Percentiles rank a stretch among this genome's conserved stretches.
Evolutionary conservation across 2,888 invertebrate species (phyloP).

Genomic region (Stenotaenia linearis): DNA sequence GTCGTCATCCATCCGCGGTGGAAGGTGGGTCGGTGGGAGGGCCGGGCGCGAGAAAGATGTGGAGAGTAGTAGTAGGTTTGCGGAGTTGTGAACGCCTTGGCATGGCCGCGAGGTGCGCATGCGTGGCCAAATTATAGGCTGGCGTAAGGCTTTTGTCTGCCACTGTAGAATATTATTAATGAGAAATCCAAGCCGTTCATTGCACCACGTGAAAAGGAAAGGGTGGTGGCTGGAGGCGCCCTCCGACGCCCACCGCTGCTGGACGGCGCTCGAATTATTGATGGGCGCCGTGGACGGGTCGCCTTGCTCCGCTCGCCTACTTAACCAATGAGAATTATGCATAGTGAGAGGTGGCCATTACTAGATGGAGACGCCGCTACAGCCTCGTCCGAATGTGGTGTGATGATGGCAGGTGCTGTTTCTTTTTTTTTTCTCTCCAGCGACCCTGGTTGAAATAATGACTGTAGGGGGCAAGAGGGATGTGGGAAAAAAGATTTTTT

Average conservation of each 20-base stretch:
- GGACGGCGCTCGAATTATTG: slow-evolving; percentile 20
- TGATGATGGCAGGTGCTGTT: background rate
- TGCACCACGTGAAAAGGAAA: slow-evolving; percentile 24
- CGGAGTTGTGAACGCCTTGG: background rate
- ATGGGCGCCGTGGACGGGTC: slow-evolving; percentile 20
- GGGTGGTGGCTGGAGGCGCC: slow-evolving; percentile 20
- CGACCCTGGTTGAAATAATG: background rate
- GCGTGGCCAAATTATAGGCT: slow-evolving; percentile 26
- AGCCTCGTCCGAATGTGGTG: background rate
- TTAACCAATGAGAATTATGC: slow-evolving; percentile 26
- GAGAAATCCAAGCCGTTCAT: slow-evolving; percentile 26
- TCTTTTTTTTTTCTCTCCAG: background rate
- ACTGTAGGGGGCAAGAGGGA: slow-evolving; percentile 2
- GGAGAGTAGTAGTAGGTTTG: background rate
- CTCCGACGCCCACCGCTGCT: slow-evolving; percentile 23
- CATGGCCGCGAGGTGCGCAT: slow-evolving; percentile 26
- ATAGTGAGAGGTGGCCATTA: slow-evolving; percentile 26
- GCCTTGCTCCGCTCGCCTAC: slow-evolving; percentile 19
- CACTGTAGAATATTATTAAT: slow-evolving; percentile 26
- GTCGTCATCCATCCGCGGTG: slow-evolving; percentile 17
- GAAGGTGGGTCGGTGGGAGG: background rate
- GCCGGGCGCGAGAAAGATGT: background rate
- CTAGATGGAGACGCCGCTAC: background rate
- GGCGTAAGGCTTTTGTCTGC: slow-evolving; percentile 26
- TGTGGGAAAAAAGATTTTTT: background rate